These are phyloP conservation scores for Nomada ruficornis DNA, from an alignment of 2,888 invertebrate genomes.

Conservation along the genomic window DNA sequence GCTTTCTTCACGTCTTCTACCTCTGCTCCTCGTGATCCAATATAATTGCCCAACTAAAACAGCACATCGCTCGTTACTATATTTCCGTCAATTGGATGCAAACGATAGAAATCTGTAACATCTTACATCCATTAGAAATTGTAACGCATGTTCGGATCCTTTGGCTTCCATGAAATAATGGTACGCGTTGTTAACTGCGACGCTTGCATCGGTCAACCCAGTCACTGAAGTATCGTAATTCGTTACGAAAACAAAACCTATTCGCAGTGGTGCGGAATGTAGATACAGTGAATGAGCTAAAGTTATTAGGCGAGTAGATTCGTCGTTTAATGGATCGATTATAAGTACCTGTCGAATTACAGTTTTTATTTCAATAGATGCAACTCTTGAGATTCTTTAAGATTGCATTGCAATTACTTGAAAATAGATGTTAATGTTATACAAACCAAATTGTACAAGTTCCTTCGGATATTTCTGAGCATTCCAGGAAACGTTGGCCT, in stretches of 20 bases:
- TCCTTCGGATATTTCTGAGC: slow-evolving; percentile 94
- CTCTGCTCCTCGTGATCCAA: slow-evolving; percentile 66
- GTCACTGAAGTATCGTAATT: slow-evolving; percentile 86
- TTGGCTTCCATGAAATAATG: slow-evolving; percentile 94
- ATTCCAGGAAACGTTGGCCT: slow-evolving; percentile 99
- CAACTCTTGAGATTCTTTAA: background rate
- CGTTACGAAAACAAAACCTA: slow-evolving; percentile 93
- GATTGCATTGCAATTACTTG: slow-evolving; percentile 4
- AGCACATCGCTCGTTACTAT: background rate
- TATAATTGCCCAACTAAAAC: slow-evolving; percentile 74
- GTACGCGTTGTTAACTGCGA: slow-evolving; percentile 94
- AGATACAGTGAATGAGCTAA: slow-evolving; percentile 95
- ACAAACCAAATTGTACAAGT: slow-evolving; percentile 92
- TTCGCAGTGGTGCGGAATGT: slow-evolving; percentile 95
- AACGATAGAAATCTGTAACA: background rate
- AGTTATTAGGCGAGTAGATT: slow-evolving; percentile 90
- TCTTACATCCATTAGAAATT: slow-evolving; percentile 93
- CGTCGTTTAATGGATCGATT: slow-evolving; percentile 91
- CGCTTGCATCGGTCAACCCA: slow-evolving; percentile 89
- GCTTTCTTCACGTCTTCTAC: slow-evolving; percentile 89
- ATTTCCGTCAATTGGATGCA: background rate
- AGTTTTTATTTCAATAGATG: slow-evolving; percentile 20
- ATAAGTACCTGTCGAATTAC: slow-evolving; percentile 89
- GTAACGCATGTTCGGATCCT: slow-evolving; percentile 91
- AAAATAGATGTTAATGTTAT: background rate